A percentile compares a stretch with the other conserved stretches of the same genome.
Evolutionary conservation across 1,140 invertebrate species (phyloP).

Genomic region (Drosophila tani): DNA sequence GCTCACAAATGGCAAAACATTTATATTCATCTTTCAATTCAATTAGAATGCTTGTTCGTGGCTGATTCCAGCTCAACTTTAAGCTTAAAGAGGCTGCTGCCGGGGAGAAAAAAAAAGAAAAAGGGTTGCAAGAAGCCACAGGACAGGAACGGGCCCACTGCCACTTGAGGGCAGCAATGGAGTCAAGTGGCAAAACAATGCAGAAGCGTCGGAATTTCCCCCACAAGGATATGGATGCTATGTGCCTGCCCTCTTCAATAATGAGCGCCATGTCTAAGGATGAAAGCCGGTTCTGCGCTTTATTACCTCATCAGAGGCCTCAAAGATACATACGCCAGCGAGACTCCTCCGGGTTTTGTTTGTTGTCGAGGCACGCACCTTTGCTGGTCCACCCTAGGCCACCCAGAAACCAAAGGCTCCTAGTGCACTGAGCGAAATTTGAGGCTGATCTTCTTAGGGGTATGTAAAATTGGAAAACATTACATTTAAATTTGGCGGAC

Average conservation of each 20-base stretch:
- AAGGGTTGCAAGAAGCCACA: conserved; percentile 46
- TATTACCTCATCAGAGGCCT: conserved; percentile 44
- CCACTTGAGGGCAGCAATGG: conserved; percentile 76
- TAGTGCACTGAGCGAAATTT: not conserved
- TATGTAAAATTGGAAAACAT: too few relatives aligned
- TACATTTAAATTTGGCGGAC: too few relatives aligned
- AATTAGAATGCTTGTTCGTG: conserved; percentile 24
- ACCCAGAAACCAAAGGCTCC: not conserved
- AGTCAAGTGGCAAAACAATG: conserved; percentile 81
- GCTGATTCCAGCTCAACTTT: conserved; percentile 13
- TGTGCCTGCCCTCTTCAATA: conserved; percentile 61
- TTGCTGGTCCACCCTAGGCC: conserved; percentile 3
- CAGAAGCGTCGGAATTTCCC: conserved; percentile 70
- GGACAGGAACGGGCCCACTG: conserved; percentile 21
- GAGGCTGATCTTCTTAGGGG: not conserved
- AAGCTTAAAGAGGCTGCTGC: conserved; percentile 21
- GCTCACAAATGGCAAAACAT: conserved; percentile 68
- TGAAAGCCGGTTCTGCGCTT: conserved; percentile 55
- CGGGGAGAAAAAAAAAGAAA: conserved; percentile 21
- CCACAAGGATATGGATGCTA: conserved; percentile 36
- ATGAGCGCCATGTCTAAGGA: conserved; percentile 74
- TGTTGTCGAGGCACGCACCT: conserved; percentile 66
- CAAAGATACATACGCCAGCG: conserved; percentile 13
- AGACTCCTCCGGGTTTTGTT: conserved; percentile 4
- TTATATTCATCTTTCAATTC: conserved; percentile 57